A percentile compares a stretch with the other conserved stretches of the same genome.
These are phyloP conservation scores for Pogona vitticeps DNA, from an alignment of 2,113 vertebrate species.

Conservation along the genomic window DNA sequence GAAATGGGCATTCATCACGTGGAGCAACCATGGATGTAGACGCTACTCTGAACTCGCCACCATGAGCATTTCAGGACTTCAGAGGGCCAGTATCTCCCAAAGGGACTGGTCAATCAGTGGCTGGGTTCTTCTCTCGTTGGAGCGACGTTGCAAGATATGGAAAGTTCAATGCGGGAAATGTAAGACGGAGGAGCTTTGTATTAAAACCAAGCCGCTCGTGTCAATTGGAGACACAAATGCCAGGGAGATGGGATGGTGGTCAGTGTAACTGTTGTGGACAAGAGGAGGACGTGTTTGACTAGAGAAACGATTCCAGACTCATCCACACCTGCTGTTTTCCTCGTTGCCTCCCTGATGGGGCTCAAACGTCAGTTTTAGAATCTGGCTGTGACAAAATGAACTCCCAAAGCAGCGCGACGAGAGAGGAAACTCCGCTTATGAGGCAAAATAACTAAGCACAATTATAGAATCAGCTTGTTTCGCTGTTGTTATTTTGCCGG, in stretches of 20 bases:
- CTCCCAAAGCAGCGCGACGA: neutral
- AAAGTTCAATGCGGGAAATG: too few species aligned
- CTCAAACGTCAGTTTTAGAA: slow-evolving; percentile 1
- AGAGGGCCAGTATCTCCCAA: neutral
- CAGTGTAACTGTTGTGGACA: too few species aligned
- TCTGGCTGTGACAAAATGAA: neutral
- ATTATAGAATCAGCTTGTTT: neutral
- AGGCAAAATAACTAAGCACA: neutral
- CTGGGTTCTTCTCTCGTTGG: too few species aligned
- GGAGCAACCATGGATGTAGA: too few species aligned
- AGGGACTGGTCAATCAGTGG: too few species aligned
- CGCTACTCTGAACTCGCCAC: too few species aligned
- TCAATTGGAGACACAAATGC: too few species aligned
- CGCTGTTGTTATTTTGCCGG: neutral
- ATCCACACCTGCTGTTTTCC: slow-evolving; percentile 1
- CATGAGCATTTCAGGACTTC: neutral
- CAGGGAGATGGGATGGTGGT: too few species aligned
- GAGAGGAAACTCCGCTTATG: neutral
- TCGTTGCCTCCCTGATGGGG: slow-evolving; percentile 37
- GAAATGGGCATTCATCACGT: neutral
- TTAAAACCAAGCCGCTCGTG: too few species aligned
- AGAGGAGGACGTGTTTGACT: too few species aligned
- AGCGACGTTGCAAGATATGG: too few species aligned
- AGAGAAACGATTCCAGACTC: slow-evolving; percentile 18
- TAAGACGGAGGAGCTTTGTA: too few species aligned